phyloP scores from a whole-genome alignment of 2,888 invertebrate genomes.

The Trilocha varians region DNA sequence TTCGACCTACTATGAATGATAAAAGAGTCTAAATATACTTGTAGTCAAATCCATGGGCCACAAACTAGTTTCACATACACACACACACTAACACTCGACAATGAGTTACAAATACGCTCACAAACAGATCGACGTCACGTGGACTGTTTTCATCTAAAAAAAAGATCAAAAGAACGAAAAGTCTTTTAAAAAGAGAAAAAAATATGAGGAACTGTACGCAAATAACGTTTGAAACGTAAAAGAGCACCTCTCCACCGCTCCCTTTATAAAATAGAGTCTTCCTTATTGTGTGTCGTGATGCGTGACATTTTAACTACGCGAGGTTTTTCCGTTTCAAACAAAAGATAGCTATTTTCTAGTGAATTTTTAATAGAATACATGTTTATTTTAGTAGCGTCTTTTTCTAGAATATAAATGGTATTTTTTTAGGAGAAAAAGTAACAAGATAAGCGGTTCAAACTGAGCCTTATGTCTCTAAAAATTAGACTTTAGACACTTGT shows the following conservation, averaged over 20 bases:
- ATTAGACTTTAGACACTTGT: no score
- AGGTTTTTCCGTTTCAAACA: neutral
- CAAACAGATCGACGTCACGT: no score
- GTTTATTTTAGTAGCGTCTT: neutral
- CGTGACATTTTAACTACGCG: neutral
- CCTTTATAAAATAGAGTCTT: constrained; percentile 1
- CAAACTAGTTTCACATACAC: no score
- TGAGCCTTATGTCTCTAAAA: no score
- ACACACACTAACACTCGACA: no score
- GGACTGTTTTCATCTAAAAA: constrained; percentile 12
- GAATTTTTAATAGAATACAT: neutral
- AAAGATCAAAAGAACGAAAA: constrained; percentile 13
- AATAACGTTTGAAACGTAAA: constrained; percentile 23
- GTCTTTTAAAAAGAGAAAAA: constrained; percentile 17
- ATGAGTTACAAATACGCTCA: no score
- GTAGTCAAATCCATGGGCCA: no score
- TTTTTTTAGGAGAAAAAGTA: no score
- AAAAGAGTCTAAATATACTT: no score
- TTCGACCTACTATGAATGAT: no score
- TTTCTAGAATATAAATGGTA: no score
- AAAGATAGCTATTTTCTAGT: neutral
- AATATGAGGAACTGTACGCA: constrained; percentile 18
- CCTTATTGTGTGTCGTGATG: neutral
- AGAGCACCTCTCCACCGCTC: constrained; percentile 10
- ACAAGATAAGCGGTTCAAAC: neutral